Evolutionary conservation across 92 coral and sea anemone genomes (phyloP).

Genomic region (Palythoa grandiflora): DNA sequence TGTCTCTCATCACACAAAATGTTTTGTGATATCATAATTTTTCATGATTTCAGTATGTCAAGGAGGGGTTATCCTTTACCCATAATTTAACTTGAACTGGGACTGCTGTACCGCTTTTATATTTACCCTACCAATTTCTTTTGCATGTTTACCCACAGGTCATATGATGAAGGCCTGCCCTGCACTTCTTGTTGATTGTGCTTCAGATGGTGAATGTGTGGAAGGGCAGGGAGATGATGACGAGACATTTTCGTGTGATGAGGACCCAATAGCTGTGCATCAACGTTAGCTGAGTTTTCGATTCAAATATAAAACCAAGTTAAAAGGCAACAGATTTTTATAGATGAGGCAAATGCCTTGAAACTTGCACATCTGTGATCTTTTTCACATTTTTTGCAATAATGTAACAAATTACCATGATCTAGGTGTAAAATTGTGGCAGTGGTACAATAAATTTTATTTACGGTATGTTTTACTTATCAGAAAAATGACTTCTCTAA

Average conservation of each 20-base stretch:
- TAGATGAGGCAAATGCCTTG: background rate
- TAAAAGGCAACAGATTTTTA: background rate
- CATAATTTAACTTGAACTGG: background rate
- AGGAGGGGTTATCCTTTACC: background rate
- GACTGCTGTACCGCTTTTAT: background rate
- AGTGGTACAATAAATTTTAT: no score
- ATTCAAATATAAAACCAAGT: background rate
- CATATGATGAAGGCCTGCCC: conserved; percentile 65
- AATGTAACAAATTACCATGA: no score
- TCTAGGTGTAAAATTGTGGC: no score
- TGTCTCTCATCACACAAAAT: conserved; percentile 42
- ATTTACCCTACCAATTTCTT: background rate
- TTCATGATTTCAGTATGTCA: background rate
- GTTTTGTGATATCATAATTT: background rate
- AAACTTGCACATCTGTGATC: background rate
- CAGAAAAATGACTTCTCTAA: no score
- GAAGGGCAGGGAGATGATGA: conserved; percentile 92
- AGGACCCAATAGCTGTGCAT: conserved; percentile 74
- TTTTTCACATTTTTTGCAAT: no score
- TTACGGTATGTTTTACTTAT: no score
- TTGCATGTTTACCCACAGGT: conserved; percentile 49
- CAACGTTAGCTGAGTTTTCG: background rate
- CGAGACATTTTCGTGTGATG: conserved; percentile 96
- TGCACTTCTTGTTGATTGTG: conserved; percentile 66
- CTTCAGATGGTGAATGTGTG: conserved; percentile 79